These are phyloP conservation scores for Pinctada fucata DNA, from an alignment of 2,888 invertebrate species.

Conservation along the genomic window DNA sequence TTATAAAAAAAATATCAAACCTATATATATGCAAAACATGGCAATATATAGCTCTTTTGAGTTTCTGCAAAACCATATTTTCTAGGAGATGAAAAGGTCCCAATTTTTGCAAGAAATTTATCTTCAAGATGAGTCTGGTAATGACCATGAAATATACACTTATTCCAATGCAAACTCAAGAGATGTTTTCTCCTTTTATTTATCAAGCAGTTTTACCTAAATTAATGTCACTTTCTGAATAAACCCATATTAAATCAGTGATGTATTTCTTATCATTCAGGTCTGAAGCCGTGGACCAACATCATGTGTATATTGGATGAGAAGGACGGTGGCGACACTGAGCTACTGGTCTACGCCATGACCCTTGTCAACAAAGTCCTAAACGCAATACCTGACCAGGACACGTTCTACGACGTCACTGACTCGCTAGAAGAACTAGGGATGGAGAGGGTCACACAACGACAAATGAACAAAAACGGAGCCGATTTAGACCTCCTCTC, in stretches of 20 bases:
- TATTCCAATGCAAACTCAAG: no score
- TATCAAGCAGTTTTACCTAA: no score
- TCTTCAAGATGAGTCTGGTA: no score
- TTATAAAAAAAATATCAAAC: no score
- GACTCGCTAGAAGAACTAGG: constrained; percentile 93
- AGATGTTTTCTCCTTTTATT: no score
- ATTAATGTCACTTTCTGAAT: no score
- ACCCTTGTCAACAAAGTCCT: constrained; percentile 94
- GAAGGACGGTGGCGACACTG: constrained; percentile 96
- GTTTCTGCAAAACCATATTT: no score
- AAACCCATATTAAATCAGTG: not conserved
- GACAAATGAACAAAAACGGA: constrained; percentile 83
- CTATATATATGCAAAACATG: no score
- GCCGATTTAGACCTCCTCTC: constrained; percentile 94
- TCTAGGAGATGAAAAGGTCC: no score
- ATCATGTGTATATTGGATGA: constrained; percentile 88
- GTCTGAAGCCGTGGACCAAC: constrained; percentile 85
- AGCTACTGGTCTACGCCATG: constrained; percentile 95
- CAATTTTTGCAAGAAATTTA: no score
- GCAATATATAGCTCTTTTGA: no score
- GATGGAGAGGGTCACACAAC: constrained; percentile 77
- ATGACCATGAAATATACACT: no score
- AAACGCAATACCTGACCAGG: constrained; percentile 94
- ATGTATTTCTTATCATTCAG: constrained; percentile 70
- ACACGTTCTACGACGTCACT: constrained; percentile 97